Conservation (phyloP, 2,797 vertebrate genomes). For the Cyclopterus lumpus region DNA sequence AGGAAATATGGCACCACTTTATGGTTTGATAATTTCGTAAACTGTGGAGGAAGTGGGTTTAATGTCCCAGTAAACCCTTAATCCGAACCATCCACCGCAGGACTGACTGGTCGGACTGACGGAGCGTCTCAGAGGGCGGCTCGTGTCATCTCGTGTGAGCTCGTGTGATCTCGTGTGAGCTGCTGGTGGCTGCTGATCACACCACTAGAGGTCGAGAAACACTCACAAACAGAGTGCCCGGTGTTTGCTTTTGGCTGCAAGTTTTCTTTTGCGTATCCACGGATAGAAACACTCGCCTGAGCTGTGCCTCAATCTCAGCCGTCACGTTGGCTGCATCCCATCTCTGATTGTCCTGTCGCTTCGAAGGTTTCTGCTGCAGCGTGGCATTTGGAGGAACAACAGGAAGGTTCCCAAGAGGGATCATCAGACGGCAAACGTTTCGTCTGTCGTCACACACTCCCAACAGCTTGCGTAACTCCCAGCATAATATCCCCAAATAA, state of each 20-base stretch:
- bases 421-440: slow-evolving; percentile 5
- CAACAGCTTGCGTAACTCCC: slow-evolving; percentile 47
- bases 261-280: slow-evolving; percentile 62
- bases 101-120: not conserved
- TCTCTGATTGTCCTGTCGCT: slow-evolving; percentile 18
- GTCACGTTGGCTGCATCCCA: slow-evolving; percentile 28
- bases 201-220: slow-evolving; percentile 76
- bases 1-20: slow-evolving; percentile 18
- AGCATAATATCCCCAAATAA: slow-evolving; percentile 35
- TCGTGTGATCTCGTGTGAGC: too few relatives aligned
- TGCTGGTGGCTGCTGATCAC: not conserved
- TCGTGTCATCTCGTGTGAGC: not conserved
- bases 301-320: slow-evolving; percentile 41
- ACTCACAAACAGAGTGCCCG: not conserved
- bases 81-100: slow-evolving; percentile 42
- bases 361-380: slow-evolving; percentile 12
- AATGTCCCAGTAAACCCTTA: slow-evolving; percentile 37
- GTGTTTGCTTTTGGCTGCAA: slow-evolving; percentile 36
- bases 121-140: not conserved
- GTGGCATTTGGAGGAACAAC: slow-evolving; percentile 10
- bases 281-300: slow-evolving; percentile 39
- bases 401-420: slow-evolving; percentile 12
- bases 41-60: slow-evolving; percentile 27
- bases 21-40: slow-evolving; percentile 47
- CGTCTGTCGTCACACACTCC: slow-evolving; percentile 18